Base-by-base conservation (phyloP, 2,888 invertebrate species). In the Carterocephalus palaemon region DNA sequence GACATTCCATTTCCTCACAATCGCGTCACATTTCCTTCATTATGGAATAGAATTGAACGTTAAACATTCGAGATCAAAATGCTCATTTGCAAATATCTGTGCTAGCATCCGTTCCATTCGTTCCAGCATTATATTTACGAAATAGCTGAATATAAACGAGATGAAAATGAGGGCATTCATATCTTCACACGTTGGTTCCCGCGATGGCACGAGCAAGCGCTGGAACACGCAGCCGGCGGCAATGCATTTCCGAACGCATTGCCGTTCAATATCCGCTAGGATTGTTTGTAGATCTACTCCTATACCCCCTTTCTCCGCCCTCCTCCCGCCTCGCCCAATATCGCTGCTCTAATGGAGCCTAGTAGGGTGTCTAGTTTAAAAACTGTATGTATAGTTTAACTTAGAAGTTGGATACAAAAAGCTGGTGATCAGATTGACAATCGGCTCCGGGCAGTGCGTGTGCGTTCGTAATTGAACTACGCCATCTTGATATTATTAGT, bases 201-300 rank as follows among this genome's bases (percentile, higher is more conserved):
- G 66, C 57, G 73, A 71, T 73, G 76, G 72, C 72, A 74, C 70
- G 72, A 67, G 67, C 66, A 53, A 56, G 62, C 68, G 72, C 71
- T 69, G 62, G 59, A 64, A 69, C 73, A 78, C 75, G 75, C 80
- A 78, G 71, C 67, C 74, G 70, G 64, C 58, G 59, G 54, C 69
- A 64, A 66, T 58, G 59, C 65, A 81, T 83, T 83, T 83, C 83
- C 84, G 69, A 81, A 85, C 82, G 82, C 84, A 83, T 76, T 76
- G 67, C 65, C 82, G 83, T 83, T 85, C 84, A 84, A 85, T 84
- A 85, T 84, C 83, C 83, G 80, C 76, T 77, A 70, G 76, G 71
- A 83, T 84, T 84, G 84, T 85, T 83, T 84, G 84, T 74, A 69
- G 72, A 76, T 64, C 67, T 67, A 59, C 52, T 70, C 62, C 58